Evolutionary conservation across 2,113 vertebrate genomes (phyloP).

Genomic region (Oryzias curvinotus): DNA sequence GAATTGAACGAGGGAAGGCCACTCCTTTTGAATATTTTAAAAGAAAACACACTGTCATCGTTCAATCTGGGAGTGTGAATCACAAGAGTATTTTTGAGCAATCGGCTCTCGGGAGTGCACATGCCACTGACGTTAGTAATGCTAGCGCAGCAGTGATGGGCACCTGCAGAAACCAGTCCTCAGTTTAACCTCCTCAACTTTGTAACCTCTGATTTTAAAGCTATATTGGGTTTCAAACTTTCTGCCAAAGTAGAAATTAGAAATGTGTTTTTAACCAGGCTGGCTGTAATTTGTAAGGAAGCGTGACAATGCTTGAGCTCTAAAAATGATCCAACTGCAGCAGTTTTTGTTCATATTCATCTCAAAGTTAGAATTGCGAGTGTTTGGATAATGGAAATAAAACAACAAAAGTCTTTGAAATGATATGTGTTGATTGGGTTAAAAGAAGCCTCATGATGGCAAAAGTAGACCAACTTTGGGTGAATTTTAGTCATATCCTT

Average conservation of each 20-base stretch:
- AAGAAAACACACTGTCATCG: constrained; percentile 26
- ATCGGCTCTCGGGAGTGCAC: constrained; percentile 14
- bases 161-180: constrained; percentile 41
- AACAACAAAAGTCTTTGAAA: constrained; percentile 13
- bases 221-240: constrained; percentile 12
- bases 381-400: constrained; percentile 7
- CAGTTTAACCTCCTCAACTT: constrained; percentile 56
- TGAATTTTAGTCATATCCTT: constrained; percentile 74
- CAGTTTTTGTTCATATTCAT: constrained; percentile 3
- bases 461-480: constrained; percentile 63
- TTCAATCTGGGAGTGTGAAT: constrained; percentile 32
- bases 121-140: constrained; percentile 34
- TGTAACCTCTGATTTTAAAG: constrained; percentile 34
- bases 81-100: constrained; percentile 24
- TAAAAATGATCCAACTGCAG: neutral
- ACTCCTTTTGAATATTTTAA: constrained; percentile 35
- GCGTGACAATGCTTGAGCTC: neutral
- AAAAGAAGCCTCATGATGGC: constrained; percentile 45
- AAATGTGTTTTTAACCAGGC: constrained; percentile 1
- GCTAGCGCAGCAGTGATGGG: constrained; percentile 24
- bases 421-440: constrained; percentile 45
- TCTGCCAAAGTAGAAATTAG: constrained; percentile 15
- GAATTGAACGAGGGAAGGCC: constrained; percentile 25
- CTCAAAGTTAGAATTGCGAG: constrained; percentile 7
- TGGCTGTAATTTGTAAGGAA: constrained; percentile 13